phyloP scores from a whole-genome alignment of 2,113 vertebrate species.

The Leucopsar rothschildi region DNA sequence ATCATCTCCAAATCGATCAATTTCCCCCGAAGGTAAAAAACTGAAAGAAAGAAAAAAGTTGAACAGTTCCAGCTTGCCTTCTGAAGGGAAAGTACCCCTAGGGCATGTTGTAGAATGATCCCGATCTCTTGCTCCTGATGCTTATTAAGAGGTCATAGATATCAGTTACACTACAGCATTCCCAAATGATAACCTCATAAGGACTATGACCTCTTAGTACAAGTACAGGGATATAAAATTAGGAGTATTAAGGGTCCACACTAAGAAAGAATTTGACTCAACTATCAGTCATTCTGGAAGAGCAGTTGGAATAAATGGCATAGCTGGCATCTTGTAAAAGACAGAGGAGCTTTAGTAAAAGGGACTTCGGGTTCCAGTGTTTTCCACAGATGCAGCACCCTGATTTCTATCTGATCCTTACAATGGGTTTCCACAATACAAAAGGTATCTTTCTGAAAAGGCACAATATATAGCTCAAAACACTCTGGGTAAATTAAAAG shows the following conservation, averaged over 20 bases:
- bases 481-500: not conserved
- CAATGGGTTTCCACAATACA: not conserved
- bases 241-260: conserved; percentile 31
- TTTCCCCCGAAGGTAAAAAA: conserved; percentile 76
- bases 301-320: not conserved
- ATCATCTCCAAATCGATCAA: conserved; percentile 76
- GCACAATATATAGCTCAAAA: not conserved
- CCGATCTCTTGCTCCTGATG: conserved; percentile 67
- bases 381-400: not conserved
- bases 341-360: not conserved
- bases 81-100: conserved; percentile 72
- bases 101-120: conserved; percentile 68
- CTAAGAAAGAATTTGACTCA: conserved; percentile 43
- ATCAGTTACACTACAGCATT: conserved; percentile 59
- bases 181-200: conserved; percentile 60
- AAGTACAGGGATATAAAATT: conserved; percentile 52
- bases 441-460: not conserved
- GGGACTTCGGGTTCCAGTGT: not conserved
- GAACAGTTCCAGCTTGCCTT: conserved; percentile 68
- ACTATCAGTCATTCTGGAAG: conserved; percentile 31
- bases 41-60: conserved; percentile 69
- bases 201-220: conserved; percentile 50
- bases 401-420: not conserved
- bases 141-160: conserved; percentile 78
- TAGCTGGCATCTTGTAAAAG: not conserved